Evolutionary conservation across 2,888 invertebrate species (phyloP).

Genomic region (Aporophyla lueneburgensis): DNA sequence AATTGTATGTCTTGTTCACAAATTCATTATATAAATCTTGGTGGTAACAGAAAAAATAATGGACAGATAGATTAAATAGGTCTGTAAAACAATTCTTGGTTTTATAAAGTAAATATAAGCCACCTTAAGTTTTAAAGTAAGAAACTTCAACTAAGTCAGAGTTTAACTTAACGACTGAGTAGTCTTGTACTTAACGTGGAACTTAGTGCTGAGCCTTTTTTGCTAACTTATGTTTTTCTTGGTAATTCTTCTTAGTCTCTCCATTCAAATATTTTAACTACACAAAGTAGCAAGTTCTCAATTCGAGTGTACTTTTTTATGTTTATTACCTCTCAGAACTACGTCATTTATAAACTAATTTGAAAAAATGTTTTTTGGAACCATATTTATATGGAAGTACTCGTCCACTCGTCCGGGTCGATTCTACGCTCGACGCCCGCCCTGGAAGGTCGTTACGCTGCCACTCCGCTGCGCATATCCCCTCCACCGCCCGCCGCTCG

Average conservation of each 20-base stretch:
- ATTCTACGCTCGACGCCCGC: too few relatives aligned
- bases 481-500: too few relatives aligned
- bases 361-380: too few relatives aligned
- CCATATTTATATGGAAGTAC: too few relatives aligned
- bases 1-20: too few relatives aligned
- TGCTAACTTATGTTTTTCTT: neutral
- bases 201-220: neutral
- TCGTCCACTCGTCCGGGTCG: too few relatives aligned
- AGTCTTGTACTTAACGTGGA: neutral
- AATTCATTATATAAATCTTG: neutral
- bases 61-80: neutral
- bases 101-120: neutral
- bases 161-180: slow-evolving; percentile 22
- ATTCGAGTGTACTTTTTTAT: too few relatives aligned
- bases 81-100: neutral
- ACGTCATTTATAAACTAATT: too few relatives aligned
- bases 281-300: too few relatives aligned
- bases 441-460: too few relatives aligned
- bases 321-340: too few relatives aligned
- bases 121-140: slow-evolving; percentile 4
- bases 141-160: slow-evolving; percentile 8
- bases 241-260: neutral
- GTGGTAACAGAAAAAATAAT: neutral
- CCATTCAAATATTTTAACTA: neutral
- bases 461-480: too few relatives aligned